These are phyloP conservation scores for Spea bombifrons DNA, from an alignment of 2,113 vertebrate genomes.

Conservation along the genomic window DNA sequence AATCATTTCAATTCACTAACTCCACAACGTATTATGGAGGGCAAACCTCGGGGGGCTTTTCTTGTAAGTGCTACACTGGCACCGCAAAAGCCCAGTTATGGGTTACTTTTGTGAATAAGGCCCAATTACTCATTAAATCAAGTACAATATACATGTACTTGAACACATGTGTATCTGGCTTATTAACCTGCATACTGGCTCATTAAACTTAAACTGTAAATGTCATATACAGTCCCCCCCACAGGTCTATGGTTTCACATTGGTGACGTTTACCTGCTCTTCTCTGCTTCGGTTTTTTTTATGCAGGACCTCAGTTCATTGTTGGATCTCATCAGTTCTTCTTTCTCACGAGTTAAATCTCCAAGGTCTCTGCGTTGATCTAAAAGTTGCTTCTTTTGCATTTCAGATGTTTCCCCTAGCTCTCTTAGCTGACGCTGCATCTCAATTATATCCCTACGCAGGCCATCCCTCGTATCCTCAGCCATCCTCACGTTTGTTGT, in stretches of 20 bases:
- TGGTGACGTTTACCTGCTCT: slow-evolving; percentile 67
- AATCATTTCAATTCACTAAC: too few relatives aligned
- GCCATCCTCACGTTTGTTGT: slow-evolving; percentile 60
- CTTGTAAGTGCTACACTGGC: too few relatives aligned
- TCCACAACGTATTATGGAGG: too few relatives aligned
- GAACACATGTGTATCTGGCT: too few relatives aligned
- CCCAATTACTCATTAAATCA: too few relatives aligned
- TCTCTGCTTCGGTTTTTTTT: slow-evolving; percentile 69
- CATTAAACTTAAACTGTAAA: too few relatives aligned
- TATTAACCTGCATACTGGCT: too few relatives aligned
- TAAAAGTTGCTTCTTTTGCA: slow-evolving; percentile 61
- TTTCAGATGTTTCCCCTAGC: slow-evolving; percentile 60
- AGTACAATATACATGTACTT: too few relatives aligned
- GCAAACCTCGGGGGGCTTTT: too few relatives aligned
- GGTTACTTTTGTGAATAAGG: too few relatives aligned
- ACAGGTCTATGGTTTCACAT: background rate
- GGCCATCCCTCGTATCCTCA: slow-evolving; percentile 58
- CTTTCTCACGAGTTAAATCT: slow-evolving; percentile 66
- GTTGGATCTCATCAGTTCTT: slow-evolving; percentile 69
- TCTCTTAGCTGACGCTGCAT: slow-evolving; percentile 62
- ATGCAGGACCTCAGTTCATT: slow-evolving; percentile 65
- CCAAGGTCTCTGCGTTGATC: slow-evolving; percentile 62
- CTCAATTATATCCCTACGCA: slow-evolving; percentile 62
- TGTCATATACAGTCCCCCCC: background rate
- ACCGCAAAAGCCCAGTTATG: too few relatives aligned